A percentile compares a stretch with the other conserved stretches of the same genome.
Evolutionary conservation across 2,797 vertebrate genomes (phyloP).

Genomic region (Percopsis omiscomaycus): DNA sequence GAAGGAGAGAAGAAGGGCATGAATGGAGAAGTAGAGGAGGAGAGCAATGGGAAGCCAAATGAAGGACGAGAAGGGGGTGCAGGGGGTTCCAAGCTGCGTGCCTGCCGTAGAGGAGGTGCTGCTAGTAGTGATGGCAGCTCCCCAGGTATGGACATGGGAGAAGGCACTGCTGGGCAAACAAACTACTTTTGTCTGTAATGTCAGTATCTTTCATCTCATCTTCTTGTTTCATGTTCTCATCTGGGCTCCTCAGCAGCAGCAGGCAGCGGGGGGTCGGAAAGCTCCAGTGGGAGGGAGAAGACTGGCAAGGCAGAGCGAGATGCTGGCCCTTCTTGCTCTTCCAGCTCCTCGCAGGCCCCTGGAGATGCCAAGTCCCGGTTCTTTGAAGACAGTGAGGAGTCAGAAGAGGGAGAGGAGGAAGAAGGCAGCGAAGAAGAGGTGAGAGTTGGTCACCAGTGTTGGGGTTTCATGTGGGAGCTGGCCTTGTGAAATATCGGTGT

Average conservation of each 20-base stretch:
- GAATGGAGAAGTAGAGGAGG: slow-evolving; percentile 76
- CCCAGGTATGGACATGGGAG: slow-evolving; percentile 40
- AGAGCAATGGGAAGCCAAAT: slow-evolving; percentile 81
- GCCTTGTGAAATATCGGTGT: too few relatives aligned
- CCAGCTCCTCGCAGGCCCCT: slow-evolving; percentile 80
- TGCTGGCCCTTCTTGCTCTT: slow-evolving; percentile 95
- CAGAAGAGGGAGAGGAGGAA: slow-evolving; percentile 87
- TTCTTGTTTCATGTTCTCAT: not conserved
- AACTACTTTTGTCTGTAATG: too few relatives aligned
- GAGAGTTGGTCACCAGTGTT: slow-evolving; percentile 7
- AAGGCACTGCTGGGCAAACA: too few relatives aligned
- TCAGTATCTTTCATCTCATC: not conserved
- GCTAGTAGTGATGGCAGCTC: slow-evolving; percentile 38
- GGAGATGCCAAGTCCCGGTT: slow-evolving; percentile 92
- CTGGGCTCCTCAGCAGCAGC: slow-evolving; percentile 13
- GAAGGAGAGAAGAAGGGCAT: slow-evolving; percentile 78
- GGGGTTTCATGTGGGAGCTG: not conserved
- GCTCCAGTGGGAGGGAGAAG: slow-evolving; percentile 78
- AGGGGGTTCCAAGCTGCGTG: slow-evolving; percentile 71
- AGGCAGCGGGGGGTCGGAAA: slow-evolving; percentile 56
- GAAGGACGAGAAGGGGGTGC: slow-evolving; percentile 31
- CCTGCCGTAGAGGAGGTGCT: slow-evolving; percentile 69
- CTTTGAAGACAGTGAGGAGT: slow-evolving; percentile 98
- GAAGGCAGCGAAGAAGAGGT: slow-evolving; percentile 81
- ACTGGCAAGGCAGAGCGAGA: slow-evolving; percentile 82